phyloP scores from a whole-genome alignment of 2,888 invertebrate species.

The Drosophila greeni region DNA sequence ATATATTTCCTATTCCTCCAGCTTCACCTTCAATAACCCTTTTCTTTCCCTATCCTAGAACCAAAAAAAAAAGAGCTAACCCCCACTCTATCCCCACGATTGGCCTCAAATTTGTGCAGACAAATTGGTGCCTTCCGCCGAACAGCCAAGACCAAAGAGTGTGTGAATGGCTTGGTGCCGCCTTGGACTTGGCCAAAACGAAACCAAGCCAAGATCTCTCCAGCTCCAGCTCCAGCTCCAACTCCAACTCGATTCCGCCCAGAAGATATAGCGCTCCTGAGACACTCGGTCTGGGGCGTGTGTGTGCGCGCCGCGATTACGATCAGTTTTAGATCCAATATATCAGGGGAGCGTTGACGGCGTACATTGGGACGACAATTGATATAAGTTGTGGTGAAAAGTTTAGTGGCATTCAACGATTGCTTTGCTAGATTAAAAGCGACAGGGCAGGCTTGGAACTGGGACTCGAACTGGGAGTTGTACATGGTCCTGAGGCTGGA shows the following conservation, averaged over 20 bases:
- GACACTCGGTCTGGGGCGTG: conserved; percentile 44
- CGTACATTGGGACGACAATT: conserved; percentile 77
- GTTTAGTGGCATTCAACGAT: conserved; percentile 76
- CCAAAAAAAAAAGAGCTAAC: background rate
- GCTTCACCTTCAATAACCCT: too few relatives aligned
- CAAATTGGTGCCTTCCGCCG: conserved; percentile 38
- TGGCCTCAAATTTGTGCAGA: conserved; percentile 41
- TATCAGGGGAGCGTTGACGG: conserved; percentile 76
- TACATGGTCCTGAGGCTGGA: conserved; percentile 25
- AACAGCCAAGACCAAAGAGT: conserved; percentile 8
- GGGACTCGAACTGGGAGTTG: conserved; percentile 1
- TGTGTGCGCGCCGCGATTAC: conserved; percentile 66
- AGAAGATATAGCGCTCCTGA: conserved; percentile 13
- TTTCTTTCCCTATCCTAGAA: background rate
- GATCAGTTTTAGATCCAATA: conserved; percentile 76
- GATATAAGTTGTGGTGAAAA: conserved; percentile 76
- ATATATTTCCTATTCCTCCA: too few relatives aligned
- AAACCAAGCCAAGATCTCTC: conserved; percentile 20
- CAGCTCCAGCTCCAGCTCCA: background rate
- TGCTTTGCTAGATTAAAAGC: conserved; percentile 75
- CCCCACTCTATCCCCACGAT: background rate
- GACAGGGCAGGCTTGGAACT: conserved; percentile 54
- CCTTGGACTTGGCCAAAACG: conserved; percentile 39
- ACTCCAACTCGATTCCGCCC: conserved; percentile 7
- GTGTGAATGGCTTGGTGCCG: conserved; percentile 11